Conservation (phyloP, 1,140 invertebrate species). For the Diorhabda carinulata region DNA sequence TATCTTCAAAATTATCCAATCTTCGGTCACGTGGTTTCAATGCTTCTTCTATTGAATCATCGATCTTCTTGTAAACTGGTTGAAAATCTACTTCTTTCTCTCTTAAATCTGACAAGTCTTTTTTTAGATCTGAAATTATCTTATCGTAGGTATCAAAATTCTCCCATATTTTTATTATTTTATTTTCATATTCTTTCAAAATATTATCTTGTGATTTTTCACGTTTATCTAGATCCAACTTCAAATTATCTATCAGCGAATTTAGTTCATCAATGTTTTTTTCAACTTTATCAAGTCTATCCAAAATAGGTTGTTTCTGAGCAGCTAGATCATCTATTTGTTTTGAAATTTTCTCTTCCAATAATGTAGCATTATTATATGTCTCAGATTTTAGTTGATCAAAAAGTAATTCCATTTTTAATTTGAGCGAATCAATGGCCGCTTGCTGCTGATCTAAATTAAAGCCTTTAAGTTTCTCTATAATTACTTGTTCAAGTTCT, state of each 20-base stretch:
- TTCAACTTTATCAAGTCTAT: neutral
- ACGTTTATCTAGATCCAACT: neutral
- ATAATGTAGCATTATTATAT: neutral
- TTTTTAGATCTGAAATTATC: neutral
- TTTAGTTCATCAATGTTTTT: neutral
- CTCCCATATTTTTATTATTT: neutral
- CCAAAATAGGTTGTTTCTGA: neutral
- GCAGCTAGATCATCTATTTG: neutral
- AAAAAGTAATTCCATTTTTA: neutral
- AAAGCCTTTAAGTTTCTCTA: neutral
- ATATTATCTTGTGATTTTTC: neutral
- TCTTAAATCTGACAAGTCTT: neutral
- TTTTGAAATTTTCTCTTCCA: slow-evolving; percentile 3
- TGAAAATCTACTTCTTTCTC: neutral
- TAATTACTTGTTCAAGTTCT: neutral
- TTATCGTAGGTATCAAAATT: neutral
- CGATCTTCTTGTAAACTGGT: neutral
- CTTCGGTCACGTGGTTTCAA: neutral
- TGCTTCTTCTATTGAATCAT: neutral
- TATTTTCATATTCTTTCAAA: neutral
- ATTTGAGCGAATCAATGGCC: neutral
- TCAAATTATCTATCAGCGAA: neutral
- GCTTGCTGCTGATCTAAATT: neutral
- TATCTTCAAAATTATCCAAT: neutral
- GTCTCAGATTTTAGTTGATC: neutral